phyloP scores from a whole-genome alignment of 2,113 vertebrate genomes.

The Prunella fulvescens region DNA sequence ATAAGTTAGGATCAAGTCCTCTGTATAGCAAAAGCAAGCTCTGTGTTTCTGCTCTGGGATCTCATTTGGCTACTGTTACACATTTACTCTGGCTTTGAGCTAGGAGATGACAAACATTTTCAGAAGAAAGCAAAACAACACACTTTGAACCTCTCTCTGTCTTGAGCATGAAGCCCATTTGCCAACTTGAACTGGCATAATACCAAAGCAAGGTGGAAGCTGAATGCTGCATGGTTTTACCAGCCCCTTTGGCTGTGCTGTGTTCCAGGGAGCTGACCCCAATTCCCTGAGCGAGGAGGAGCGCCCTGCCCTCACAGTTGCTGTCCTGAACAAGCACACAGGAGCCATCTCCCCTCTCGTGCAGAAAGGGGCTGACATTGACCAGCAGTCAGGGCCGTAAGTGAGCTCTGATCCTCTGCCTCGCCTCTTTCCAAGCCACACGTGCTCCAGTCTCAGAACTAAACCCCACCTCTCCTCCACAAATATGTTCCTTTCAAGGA shows the following conservation, averaged over 20 bases:
- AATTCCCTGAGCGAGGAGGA: conserved; percentile 64
- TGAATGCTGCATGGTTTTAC: background rate
- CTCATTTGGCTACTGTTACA: background rate
- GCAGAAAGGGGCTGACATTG: conserved; percentile 76
- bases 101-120: background rate
- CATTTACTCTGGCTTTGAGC: background rate
- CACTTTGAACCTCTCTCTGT: background rate
- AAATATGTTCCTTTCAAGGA: background rate
- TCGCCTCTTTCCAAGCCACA: background rate
- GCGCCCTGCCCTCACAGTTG: conserved; percentile 64
- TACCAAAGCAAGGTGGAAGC: background rate
- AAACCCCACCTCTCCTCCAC: background rate
- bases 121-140: background rate
- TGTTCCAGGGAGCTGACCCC: conserved; percentile 81
- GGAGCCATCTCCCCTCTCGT: conserved; percentile 75
- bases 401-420: background rate
- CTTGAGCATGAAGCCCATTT: background rate
- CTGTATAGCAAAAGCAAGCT: background rate
- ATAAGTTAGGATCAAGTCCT: background rate
- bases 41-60: background rate
- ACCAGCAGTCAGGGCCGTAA: conserved; percentile 82
- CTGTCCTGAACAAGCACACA: conserved; percentile 72
- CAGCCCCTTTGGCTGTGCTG: background rate
- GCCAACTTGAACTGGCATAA: background rate
- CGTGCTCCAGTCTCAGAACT: background rate